Conservation (phyloP, 2,113 vertebrate species). For the Catagonus wagneri region DNA sequence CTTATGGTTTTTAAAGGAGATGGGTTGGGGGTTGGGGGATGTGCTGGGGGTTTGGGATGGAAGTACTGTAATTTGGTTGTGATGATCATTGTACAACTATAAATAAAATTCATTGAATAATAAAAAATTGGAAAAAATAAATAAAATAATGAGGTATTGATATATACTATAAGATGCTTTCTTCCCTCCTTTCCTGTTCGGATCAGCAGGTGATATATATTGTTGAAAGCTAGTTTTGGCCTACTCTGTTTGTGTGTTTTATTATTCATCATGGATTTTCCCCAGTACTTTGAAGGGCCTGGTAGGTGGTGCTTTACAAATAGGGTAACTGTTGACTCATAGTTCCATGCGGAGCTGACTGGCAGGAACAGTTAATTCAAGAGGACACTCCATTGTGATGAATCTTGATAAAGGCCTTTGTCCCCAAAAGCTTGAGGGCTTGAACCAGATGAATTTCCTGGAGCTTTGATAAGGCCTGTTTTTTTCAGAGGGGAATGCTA, state of each 20-base stretch:
- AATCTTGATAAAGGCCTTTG: conserved; percentile 31
- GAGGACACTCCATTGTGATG: neutral
- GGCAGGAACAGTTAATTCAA: conserved; percentile 2
- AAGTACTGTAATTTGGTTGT: too few relatives aligned
- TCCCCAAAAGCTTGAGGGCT: neutral
- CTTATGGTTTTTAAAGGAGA: too few relatives aligned
- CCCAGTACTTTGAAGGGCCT: neutral
- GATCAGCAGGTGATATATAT: neutral
- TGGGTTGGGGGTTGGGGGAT: too few relatives aligned
- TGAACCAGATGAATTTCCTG: neutral
- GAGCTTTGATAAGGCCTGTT: neutral
- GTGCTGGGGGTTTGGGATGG: too few relatives aligned
- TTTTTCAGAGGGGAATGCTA: neutral
- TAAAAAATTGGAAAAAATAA: too few relatives aligned
- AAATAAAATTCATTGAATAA: too few relatives aligned
- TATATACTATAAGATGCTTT: neutral
- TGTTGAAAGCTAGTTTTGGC: neutral
- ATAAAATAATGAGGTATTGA: neutral
- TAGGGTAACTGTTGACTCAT: neutral
- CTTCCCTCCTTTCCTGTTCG: neutral
- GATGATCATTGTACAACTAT: too few relatives aligned
- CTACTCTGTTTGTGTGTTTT: conserved; percentile 36
- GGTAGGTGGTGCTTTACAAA: conserved; percentile 21
- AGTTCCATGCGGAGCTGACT: conserved; percentile 20
- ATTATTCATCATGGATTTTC: conserved; percentile 48